These are phyloP conservation scores for Molossus molossus DNA, from an alignment of 2,797 vertebrate genomes.

Conservation along the genomic window DNA sequence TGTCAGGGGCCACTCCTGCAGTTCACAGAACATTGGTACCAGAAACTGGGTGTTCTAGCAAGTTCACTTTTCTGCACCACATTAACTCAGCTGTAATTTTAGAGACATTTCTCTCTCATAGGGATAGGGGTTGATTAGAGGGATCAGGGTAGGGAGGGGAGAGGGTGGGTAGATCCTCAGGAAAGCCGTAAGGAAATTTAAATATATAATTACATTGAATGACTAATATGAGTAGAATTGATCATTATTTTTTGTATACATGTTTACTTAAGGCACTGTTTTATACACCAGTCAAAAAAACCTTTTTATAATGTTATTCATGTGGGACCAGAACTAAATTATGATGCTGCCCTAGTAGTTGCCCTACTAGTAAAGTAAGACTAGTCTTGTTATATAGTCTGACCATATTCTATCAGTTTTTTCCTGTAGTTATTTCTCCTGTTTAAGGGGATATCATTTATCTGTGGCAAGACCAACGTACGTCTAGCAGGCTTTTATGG, in stretches of 20 bases:
- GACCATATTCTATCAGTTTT: neutral
- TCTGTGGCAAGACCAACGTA: neutral
- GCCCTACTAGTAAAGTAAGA: neutral
- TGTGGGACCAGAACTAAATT: neutral
- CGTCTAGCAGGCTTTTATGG: neutral
- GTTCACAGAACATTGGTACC: neutral
- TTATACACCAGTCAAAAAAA: neutral
- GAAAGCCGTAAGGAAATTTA: neutral
- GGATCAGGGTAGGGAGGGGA: too few species aligned
- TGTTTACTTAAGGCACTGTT: slow-evolving; percentile 37
- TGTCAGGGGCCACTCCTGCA: neutral
- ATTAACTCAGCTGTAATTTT: neutral
- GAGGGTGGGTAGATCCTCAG: neutral
- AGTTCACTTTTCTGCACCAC: neutral
- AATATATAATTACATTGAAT: neutral
- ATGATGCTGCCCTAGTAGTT: neutral
- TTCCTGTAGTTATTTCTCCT: neutral
- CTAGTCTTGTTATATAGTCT: neutral
- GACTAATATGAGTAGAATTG: neutral
- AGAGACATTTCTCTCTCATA: neutral
- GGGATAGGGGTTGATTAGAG: neutral
- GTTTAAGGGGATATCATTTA: neutral
- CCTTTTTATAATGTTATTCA: slow-evolving; percentile 2
- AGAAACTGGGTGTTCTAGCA: neutral
- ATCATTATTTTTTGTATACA: slow-evolving; percentile 7